Base-by-base conservation (phyloP, 2,888 invertebrate species). In the Apoda limacodes region DNA sequence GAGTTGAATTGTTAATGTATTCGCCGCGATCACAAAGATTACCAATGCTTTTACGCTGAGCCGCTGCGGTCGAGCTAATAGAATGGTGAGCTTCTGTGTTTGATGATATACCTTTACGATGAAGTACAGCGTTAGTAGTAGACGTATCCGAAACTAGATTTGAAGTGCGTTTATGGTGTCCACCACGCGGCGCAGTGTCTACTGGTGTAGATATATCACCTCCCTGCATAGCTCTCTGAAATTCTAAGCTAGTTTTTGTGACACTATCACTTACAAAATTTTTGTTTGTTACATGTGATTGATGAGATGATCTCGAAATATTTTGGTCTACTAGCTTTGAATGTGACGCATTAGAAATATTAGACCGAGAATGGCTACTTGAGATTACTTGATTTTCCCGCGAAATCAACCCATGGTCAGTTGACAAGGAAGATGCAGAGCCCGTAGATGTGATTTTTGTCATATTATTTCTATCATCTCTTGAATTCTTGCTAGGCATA, bases 11-110 rank as follows among this genome's bases (percentile, higher is more conserved):
- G 39, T 83, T 86, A 34, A 86, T 85, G 48, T 85, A 87, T 48
- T 87, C 85, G 6, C 87, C 87, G 45, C 86, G 87, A 39, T 91
- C 91, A 32, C 89, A 87, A 1, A 93, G 75, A 55, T 92, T 92
- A 13, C 87, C 86, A 36, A 92, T 89, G 35, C 92, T 92, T 60
- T 90, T 91, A 28, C 90, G 83, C 63, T 91, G 91, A 40, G 90
- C 88, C 13, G 91, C 87, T 10, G 91, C 92, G 1, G 89, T 85
- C 0, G 88, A 85, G 46, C 87, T 86, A 6, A 86, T 88, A 1
- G 88, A 85, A 52, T 90, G 90, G 4, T 88, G 72, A 2, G 88
- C 88, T 65, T 90, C 90, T n/a, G 85, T 86, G 1, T 86, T 85
- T 1, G 86, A 83, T 2, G 85, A 81, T 7, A 84, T 68, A 10